These are phyloP conservation scores for Corythornis vintsioides DNA, from an alignment of 2,113 vertebrate species.

Conservation along the genomic window DNA sequence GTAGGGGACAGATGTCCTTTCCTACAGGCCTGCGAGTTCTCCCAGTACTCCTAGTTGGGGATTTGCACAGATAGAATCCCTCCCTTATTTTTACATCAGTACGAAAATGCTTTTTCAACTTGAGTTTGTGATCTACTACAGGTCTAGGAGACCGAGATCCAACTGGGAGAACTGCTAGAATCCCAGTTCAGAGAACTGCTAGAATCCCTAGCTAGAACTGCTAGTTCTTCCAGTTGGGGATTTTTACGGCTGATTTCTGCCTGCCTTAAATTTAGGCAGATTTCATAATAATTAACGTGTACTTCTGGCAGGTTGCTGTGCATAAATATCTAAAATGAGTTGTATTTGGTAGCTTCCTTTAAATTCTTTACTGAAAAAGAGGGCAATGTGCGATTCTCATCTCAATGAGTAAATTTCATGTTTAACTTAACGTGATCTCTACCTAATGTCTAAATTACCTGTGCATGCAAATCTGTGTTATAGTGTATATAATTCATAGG, in stretches of 20 bases:
- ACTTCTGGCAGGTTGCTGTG: not conserved
- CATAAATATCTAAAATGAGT: not conserved
- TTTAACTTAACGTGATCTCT: constrained; percentile 45
- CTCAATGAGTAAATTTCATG: constrained; percentile 35
- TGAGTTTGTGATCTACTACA: not conserved
- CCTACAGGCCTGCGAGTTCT: no score
- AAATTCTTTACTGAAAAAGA: not conserved
- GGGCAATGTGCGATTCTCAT: not conserved
- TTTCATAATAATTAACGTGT: not conserved
- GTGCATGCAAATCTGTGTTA: constrained; percentile 44
- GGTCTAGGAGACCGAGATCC: not conserved
- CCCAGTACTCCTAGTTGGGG: not conserved
- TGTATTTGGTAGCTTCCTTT: not conserved
- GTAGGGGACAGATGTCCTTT: not conserved
- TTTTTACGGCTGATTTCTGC: not conserved
- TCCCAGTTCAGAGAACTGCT: no score
- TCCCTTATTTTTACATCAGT: not conserved
- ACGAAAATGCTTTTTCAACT: not conserved
- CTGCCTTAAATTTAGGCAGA: not conserved
- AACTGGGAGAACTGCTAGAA: no score
- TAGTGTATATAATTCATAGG: not conserved
- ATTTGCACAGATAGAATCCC: not conserved
- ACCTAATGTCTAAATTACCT: constrained; percentile 57
- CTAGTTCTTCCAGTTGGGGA: not conserved
- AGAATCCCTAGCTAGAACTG: not conserved